phyloP scores from a whole-genome alignment of 2,797 vertebrate genomes.

The Brotula barbata region DNA sequence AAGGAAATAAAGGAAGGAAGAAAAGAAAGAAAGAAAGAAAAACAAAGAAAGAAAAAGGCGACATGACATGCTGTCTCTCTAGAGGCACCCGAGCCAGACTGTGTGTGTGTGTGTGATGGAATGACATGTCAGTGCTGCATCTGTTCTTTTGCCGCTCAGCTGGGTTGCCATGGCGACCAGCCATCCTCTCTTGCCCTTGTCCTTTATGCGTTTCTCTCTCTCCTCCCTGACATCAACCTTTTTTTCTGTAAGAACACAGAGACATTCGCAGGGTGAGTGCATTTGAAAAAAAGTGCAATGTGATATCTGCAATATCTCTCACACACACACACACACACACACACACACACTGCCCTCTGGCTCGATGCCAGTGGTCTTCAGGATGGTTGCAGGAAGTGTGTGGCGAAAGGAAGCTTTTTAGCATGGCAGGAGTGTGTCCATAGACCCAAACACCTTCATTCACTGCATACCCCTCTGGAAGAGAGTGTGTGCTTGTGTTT shows the following conservation, averaged over 20 bases:
- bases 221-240: constrained; percentile 66
- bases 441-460: constrained; percentile 30
- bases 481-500: background rate
- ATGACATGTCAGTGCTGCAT: constrained; percentile 63
- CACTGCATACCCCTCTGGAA: constrained; percentile 5
- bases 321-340: background rate
- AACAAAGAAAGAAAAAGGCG: constrained; percentile 11
- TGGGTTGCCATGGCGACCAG: constrained; percentile 65
- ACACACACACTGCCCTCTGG: constrained; percentile 46
- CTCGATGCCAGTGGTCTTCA: constrained; percentile 17
- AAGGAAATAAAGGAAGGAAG: background rate
- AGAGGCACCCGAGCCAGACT: constrained; percentile 19
- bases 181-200: constrained; percentile 38
- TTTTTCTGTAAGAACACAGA: constrained; percentile 41
- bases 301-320: background rate
- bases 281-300: constrained; percentile 40
- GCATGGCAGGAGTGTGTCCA: constrained; percentile 30
- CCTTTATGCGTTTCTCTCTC: constrained; percentile 12
- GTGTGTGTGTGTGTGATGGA: constrained; percentile 55
- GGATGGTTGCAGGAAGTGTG: constrained; percentile 49
- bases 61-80: constrained; percentile 5
- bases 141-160: constrained; percentile 63
- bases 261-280: constrained; percentile 38
- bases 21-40: constrained; percentile 20
- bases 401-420: constrained; percentile 47